A percentile compares a stretch with the other conserved stretches of the same genome.
phyloP scores from a whole-genome alignment of 2,797 vertebrate species.

The Enteromius fasciolatus region DNA sequence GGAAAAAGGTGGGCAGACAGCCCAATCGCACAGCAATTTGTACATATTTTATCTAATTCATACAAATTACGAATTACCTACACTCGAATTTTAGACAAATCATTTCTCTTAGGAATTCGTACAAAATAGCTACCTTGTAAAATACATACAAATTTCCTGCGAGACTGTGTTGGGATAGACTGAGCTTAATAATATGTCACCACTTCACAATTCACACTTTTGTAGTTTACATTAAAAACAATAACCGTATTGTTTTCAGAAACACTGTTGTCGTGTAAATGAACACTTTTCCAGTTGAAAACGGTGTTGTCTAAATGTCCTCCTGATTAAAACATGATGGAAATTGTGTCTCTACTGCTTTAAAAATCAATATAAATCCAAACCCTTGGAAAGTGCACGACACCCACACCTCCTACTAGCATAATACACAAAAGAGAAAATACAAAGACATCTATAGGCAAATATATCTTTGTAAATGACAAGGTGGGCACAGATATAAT shows the following conservation, averaged over 20 bases:
- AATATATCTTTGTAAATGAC: not conserved
- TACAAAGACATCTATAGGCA: conserved; percentile 1
- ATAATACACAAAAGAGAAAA: not conserved
- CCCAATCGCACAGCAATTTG: too few species aligned
- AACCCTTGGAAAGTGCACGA: not conserved
- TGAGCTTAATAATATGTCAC: not conserved
- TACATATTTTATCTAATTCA: too few species aligned
- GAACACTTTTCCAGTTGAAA: not conserved
- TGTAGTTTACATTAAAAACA: not conserved
- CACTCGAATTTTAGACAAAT: too few species aligned
- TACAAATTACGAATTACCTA: too few species aligned
- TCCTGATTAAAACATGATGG: not conserved
- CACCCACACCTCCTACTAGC: not conserved
- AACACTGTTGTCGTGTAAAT: not conserved
- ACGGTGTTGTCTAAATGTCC: not conserved
- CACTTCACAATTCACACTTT: not conserved
- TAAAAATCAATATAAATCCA: not conserved
- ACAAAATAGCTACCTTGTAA: too few species aligned
- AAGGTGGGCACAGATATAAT: conserved; percentile 11
- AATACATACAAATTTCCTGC: too few species aligned
- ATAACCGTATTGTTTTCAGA: not conserved
- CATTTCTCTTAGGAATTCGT: too few species aligned
- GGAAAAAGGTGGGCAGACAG: not conserved
- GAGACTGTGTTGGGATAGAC: not conserved
- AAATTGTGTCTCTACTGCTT: not conserved